Percentiles rank a stretch among this genome's conserved stretches.
These are phyloP conservation scores for Ephialtes manifestator DNA, from an alignment of 2,888 invertebrate species.

Conservation along the genomic window DNA sequence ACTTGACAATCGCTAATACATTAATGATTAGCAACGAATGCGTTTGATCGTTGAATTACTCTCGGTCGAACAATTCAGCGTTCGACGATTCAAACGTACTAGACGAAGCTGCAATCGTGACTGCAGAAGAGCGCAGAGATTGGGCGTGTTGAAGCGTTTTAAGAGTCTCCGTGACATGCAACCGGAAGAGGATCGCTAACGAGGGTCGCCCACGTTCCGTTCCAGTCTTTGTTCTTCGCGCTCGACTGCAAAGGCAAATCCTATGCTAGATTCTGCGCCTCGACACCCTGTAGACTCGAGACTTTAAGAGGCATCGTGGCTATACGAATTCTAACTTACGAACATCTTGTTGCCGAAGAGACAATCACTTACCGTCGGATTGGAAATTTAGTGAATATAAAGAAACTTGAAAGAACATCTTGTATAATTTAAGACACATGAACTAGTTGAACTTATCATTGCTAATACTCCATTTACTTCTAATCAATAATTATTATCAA, in stretches of 20 bases:
- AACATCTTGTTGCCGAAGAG: constrained; percentile 6
- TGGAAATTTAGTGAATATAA: constrained; percentile 2
- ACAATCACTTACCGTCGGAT: constrained; percentile 43
- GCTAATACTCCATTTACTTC: background rate
- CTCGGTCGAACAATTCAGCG: constrained; percentile 40
- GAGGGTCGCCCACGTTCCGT: constrained; percentile 67
- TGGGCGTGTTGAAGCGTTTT: constrained; percentile 64
- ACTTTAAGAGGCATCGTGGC: constrained; percentile 39
- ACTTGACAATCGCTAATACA: constrained; percentile 5
- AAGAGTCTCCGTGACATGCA: constrained; percentile 68
- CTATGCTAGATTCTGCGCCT: constrained; percentile 18
- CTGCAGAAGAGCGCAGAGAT: constrained; percentile 41
- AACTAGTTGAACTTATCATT: background rate
- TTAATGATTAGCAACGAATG: constrained; percentile 28
- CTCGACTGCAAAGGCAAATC: constrained; percentile 25
- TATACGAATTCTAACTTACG: constrained; percentile 11
- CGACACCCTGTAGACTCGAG: constrained; percentile 15
- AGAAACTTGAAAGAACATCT: background rate
- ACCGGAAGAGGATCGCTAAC: constrained; percentile 69
- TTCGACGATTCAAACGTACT: constrained; percentile 44
- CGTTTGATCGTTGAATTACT: constrained; percentile 58
- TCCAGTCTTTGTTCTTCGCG: constrained; percentile 42
- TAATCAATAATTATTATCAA: background rate
- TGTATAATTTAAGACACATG: background rate
- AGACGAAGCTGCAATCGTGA: constrained; percentile 31